phyloP scores from a whole-genome alignment of 1,140 invertebrate species.

The Oscheius sp. region DNA sequence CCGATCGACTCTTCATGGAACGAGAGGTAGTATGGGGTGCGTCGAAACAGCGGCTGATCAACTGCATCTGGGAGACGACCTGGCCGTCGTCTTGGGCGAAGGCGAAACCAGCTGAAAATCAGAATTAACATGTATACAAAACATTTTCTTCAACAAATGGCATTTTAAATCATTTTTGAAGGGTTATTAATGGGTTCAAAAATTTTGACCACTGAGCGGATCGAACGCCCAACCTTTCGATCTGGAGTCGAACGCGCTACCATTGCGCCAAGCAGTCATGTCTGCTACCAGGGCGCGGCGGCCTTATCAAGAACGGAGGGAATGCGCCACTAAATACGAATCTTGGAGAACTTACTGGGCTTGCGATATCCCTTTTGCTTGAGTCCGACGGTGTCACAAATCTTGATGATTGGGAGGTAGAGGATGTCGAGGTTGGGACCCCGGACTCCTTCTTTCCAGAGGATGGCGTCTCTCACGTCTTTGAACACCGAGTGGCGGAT shows the following conservation, averaged over 20 bases:
- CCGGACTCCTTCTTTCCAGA: constrained; percentile 10
- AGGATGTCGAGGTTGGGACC: constrained; percentile 21
- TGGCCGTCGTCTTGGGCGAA: constrained; percentile 98
- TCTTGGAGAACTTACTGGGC: too few relatives aligned
- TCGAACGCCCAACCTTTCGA: constrained; percentile 28
- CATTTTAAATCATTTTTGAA: too few relatives aligned
- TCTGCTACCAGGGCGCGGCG: too few relatives aligned
- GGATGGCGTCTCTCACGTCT: constrained; percentile 10
- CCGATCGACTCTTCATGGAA: too few relatives aligned
- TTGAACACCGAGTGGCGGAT: constrained; percentile 11
- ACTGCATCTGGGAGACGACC: constrained; percentile 82
- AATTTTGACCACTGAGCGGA: constrained; percentile 33
- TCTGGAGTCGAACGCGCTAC: constrained; percentile 35
- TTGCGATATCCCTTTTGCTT: not conserved
- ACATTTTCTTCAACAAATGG: too few relatives aligned
- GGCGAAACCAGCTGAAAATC: constrained; percentile 83
- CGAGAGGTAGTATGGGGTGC: too few relatives aligned
- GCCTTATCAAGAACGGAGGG: too few relatives aligned
- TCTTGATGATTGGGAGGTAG: constrained; percentile 25
- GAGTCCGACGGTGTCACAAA: constrained; percentile 3
- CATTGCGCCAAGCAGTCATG: constrained; percentile 35
- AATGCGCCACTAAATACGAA: too few relatives aligned
- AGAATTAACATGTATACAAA: not conserved
- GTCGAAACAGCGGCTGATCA: too few relatives aligned
- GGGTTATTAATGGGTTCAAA: too few relatives aligned